These are phyloP conservation scores for Gadus macrocephalus DNA, from an alignment of 2,113 vertebrate genomes.

Conservation along the genomic window DNA sequence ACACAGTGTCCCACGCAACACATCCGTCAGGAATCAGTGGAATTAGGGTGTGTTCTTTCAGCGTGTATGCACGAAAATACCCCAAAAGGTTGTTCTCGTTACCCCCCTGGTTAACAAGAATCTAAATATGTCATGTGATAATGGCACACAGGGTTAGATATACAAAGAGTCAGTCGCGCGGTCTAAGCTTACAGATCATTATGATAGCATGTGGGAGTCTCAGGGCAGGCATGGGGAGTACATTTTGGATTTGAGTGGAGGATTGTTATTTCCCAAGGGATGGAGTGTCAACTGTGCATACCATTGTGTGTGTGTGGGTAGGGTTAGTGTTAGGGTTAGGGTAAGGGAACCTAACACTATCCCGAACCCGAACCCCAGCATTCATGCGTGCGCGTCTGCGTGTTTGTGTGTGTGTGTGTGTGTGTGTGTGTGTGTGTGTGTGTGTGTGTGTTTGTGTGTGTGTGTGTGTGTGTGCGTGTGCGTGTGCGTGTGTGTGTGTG, in stretches of 20 bases:
- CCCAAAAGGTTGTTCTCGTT: no score
- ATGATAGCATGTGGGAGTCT: constrained; percentile 39
- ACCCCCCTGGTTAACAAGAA: no score
- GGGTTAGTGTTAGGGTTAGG: background rate
- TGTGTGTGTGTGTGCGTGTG: background rate
- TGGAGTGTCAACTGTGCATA: constrained; percentile 5
- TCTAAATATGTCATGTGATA: no score
- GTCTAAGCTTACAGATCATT: constrained; percentile 14
- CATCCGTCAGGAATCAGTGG: no score
- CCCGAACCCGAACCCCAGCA: background rate
- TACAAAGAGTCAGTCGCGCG: constrained; percentile 5
- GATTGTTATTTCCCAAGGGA: constrained; percentile 46
- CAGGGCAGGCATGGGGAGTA: constrained; percentile 43
- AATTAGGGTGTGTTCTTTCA: no score
- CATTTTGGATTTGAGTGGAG: constrained; percentile 39
- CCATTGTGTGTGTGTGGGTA: no score
- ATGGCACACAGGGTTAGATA: no score
- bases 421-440: constrained; percentile 27
- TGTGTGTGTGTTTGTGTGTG: constrained; percentile 12
- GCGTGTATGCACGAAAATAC: no score
- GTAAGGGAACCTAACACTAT: no score
- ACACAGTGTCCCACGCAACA: no score
- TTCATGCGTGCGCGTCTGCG: background rate
- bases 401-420: background rate
- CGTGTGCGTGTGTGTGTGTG: background rate